These are phyloP conservation scores for Beris morrisii DNA, from an alignment of 2,888 invertebrate species.

Conservation along the genomic window DNA sequence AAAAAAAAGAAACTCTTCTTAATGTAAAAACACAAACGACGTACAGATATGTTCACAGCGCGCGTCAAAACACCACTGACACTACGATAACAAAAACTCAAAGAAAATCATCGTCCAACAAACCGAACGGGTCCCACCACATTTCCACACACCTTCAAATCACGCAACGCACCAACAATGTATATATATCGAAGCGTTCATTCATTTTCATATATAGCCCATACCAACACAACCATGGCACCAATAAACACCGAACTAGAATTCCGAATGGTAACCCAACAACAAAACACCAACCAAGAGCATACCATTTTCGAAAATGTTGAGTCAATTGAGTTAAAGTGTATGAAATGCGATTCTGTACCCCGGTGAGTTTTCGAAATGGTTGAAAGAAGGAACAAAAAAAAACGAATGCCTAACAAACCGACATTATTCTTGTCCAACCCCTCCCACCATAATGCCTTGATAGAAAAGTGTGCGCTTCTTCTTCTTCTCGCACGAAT, in stretches of 20 bases:
- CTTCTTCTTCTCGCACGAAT: too few species aligned
- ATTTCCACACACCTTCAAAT: not conserved
- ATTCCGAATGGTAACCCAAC: too few species aligned
- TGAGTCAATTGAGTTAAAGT: too few species aligned
- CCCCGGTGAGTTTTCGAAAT: too few species aligned
- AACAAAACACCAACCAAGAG: too few species aligned
- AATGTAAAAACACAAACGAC: not conserved
- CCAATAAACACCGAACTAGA: too few species aligned
- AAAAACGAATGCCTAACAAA: too few species aligned
- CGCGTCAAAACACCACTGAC: conserved; percentile 57
- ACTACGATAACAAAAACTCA: conserved; percentile 51
- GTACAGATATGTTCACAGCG: conserved; percentile 53
- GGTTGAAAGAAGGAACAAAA: too few species aligned
- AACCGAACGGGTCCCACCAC: conserved; percentile 30
- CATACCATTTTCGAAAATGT: too few species aligned
- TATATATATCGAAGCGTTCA: conserved; percentile 23
- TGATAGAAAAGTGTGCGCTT: too few species aligned
- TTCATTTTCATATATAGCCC: conserved; percentile 15
- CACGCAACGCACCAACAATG: conserved; percentile 1
- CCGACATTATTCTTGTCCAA: not conserved
- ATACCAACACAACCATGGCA: not conserved
- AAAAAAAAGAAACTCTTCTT: not conserved
- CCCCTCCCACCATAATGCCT: conserved; percentile 24
- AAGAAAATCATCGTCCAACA: conserved; percentile 50
- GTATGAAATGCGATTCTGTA: too few species aligned